Percentiles rank a stretch among this genome's conserved stretches.
These are phyloP conservation scores for Epinephelus awoara DNA, from an alignment of 2,797 vertebrate species.

Conservation along the genomic window DNA sequence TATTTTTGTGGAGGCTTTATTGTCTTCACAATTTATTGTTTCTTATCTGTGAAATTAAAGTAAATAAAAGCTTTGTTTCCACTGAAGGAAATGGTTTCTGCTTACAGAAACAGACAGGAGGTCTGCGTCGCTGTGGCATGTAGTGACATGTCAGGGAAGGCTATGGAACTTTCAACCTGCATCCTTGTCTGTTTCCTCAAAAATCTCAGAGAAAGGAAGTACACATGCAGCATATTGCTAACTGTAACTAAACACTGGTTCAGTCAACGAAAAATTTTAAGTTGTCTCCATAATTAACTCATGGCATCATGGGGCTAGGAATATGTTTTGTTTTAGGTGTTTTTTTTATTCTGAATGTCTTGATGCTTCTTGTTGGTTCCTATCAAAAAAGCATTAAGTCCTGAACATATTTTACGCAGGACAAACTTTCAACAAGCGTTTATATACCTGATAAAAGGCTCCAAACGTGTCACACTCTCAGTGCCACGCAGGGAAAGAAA, in stretches of 20 bases:
- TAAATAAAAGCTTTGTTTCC: no score
- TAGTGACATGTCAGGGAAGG: no score
- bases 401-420: neutral
- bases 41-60: no score
- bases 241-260: neutral
- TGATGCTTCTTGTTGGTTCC: slow-evolving; percentile 28
- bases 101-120: no score
- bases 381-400: neutral
- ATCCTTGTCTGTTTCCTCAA: neutral
- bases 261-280: neutral
- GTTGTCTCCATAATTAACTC: neutral
- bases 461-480: no score
- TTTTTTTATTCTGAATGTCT: slow-evolving; percentile 19
- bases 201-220: neutral
- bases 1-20: no score
- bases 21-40: no score
- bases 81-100: no score
- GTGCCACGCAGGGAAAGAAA: neutral
- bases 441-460: neutral
- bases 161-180: neutral
- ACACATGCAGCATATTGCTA: neutral
- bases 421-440: neutral
- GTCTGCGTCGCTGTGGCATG: no score
- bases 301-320: neutral
- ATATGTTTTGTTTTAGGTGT: neutral